Conservation (phyloP, 2,113 vertebrate species). For the Caracal caracal region DNA sequence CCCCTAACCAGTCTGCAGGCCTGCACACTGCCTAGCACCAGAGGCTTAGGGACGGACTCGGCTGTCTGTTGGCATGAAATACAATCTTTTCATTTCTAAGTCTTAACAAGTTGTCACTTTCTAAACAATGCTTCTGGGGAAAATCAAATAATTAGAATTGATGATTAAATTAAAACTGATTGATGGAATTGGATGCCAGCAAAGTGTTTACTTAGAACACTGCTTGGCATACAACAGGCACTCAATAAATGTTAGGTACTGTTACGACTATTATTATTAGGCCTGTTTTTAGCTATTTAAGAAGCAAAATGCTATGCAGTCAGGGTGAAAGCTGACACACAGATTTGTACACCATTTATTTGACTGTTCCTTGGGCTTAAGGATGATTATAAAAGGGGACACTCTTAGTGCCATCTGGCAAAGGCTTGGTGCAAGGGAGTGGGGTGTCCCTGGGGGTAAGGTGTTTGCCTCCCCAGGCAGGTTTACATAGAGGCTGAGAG, state of each 20-base stretch:
- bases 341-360: too few species aligned
- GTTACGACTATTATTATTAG: background rate
- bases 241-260: background rate
- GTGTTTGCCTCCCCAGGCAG: background rate
- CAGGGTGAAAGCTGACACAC: background rate
- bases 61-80: background rate
- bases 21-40: background rate
- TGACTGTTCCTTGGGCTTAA: background rate
- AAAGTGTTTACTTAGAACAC: background rate
- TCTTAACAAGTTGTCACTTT: background rate
- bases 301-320: background rate
- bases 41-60: background rate
- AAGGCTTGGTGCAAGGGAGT: background rate
- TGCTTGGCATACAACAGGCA: background rate
- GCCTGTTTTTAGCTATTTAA: background rate
- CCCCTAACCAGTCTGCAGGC: background rate
- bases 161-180: background rate
- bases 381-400: background rate
- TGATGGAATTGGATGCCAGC: background rate
- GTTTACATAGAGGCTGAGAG: background rate
- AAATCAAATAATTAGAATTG: background rate
- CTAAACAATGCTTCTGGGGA: background rate
- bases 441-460: background rate
- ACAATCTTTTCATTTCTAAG: background rate
- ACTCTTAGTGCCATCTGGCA: too few species aligned